Evolutionary conservation across 2,113 vertebrate species (phyloP).

Genomic region (Calidris pugnax): DNA sequence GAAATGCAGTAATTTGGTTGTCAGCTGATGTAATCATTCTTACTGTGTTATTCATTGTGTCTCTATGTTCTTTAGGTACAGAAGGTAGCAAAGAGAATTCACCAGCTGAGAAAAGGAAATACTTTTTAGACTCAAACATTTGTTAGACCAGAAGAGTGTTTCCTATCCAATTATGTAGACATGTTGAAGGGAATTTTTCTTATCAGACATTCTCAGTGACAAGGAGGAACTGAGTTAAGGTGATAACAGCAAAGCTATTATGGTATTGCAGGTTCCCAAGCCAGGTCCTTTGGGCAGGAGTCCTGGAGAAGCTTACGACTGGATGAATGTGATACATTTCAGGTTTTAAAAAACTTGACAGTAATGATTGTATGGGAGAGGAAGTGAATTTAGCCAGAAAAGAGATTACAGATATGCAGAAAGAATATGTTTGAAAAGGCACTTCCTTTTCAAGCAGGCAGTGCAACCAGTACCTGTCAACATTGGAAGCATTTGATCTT

Average conservation of each 20-base stretch:
- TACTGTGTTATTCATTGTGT: neutral
- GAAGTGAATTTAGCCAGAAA: neutral
- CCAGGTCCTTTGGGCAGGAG: neutral
- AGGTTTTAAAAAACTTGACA: neutral
- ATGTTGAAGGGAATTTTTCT: neutral
- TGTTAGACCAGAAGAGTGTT: neutral
- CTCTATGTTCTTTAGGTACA: neutral
- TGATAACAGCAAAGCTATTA: neutral
- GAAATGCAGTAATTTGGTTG: conserved; percentile 7
- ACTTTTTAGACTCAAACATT: neutral
- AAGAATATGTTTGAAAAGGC: neutral
- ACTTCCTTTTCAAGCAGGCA: neutral
- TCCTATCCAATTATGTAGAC: neutral
- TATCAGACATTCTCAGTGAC: neutral
- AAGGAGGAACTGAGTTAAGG: neutral
- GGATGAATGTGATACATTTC: neutral
- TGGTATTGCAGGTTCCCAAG: neutral
- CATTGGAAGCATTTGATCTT: neutral
- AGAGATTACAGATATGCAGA: neutral
- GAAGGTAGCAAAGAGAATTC: neutral
- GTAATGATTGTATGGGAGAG: neutral
- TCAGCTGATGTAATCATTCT: neutral
- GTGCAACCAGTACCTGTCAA: neutral
- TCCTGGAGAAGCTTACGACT: neutral
- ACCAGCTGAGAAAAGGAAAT: neutral